Evolutionary conservation across 2,113 vertebrate genomes (phyloP).

Genomic region (Pholis gunnellus): DNA sequence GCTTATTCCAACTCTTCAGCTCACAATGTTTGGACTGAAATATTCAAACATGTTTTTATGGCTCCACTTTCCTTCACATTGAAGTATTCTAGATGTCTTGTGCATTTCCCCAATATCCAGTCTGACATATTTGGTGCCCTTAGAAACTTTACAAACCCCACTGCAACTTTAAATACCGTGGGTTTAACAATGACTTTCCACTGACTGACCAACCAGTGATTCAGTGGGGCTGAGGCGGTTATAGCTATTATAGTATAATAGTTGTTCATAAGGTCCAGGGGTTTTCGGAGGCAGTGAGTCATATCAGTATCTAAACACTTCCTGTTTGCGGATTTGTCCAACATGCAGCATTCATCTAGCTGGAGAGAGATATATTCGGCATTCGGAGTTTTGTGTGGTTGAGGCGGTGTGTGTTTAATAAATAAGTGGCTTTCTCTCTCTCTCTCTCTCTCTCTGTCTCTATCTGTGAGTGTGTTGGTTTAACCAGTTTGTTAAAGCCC

Average conservation of each 20-base stretch:
- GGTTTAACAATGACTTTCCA: background rate
- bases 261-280: background rate
- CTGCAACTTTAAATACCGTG: background rate
- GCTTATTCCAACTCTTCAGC: background rate
- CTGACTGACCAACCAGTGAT: background rate
- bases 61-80: background rate
- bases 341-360: background rate
- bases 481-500: constrained; percentile 17
- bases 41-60: background rate
- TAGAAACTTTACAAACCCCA: background rate
- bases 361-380: background rate
- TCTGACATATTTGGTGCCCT: background rate
- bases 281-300: background rate
- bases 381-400: background rate
- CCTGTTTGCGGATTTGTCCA: background rate
- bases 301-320: background rate
- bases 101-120: background rate
- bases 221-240: constrained; percentile 2
- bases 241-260: background rate
- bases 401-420: background rate
- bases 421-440: background rate
- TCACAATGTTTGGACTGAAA: background rate
- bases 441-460: background rate
- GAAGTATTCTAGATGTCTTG: background rate
- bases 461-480: constrained; percentile 1